Percentiles rank a stretch among this genome's conserved stretches.
These are phyloP conservation scores for Glomeris marginata DNA, from an alignment of 2,888 invertebrate species.

Conservation along the genomic window DNA sequence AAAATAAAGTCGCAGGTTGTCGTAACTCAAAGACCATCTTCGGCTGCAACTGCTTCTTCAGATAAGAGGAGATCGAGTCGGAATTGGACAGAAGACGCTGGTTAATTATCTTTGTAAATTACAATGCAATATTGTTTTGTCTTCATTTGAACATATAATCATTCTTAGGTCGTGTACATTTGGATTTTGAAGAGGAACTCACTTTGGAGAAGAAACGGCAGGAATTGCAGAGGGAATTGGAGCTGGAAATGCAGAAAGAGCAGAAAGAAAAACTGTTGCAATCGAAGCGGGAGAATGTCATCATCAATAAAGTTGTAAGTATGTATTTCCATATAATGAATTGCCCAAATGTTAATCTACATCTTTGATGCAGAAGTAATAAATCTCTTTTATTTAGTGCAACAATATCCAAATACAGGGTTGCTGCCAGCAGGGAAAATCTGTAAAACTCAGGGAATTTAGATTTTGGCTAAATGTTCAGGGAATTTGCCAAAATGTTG, in stretches of 20 bases:
- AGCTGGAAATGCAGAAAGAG: slow-evolving; percentile 42
- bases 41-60: slow-evolving; percentile 1
- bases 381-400: too few relatives aligned
- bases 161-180: slow-evolving; percentile 26
- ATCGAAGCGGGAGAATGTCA: slow-evolving; percentile 9
- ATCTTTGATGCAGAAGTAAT: too few relatives aligned
- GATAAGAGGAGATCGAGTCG: slow-evolving; percentile 12
- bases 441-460: too few relatives aligned
- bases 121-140: background rate
- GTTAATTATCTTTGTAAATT: slow-evolving; percentile 2
- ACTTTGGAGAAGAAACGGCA: slow-evolving; percentile 58
- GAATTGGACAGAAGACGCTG: slow-evolving; percentile 9
- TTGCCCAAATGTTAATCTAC: too few relatives aligned
- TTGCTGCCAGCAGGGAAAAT: too few relatives aligned
- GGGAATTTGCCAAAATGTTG: too few relatives aligned
- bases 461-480: too few relatives aligned
- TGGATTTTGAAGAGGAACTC: slow-evolving; percentile 67
- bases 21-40: slow-evolving; percentile 17
- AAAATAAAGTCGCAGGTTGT: slow-evolving; percentile 21
- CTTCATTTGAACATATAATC: slow-evolving; percentile 15
- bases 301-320: slow-evolving; percentile 12
- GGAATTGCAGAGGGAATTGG: slow-evolving; percentile 59
- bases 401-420: too few relatives aligned
- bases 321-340: too few relatives aligned
- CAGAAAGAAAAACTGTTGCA: background rate